Evolutionary conservation across 1,140 invertebrate genomes (phyloP).

Genomic region (Apis florea): DNA sequence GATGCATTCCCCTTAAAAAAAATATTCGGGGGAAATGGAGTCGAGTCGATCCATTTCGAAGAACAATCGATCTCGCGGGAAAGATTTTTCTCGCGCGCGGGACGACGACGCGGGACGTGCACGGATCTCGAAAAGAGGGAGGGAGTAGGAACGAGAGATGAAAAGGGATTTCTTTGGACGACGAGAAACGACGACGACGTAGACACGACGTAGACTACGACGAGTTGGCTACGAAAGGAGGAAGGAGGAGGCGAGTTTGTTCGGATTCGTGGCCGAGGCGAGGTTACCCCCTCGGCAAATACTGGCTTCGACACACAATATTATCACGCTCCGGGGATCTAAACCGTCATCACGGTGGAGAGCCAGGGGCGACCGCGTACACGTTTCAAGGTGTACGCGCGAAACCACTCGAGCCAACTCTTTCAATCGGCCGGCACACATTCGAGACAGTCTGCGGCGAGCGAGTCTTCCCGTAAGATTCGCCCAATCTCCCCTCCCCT

Average conservation of each 20-base stretch:
- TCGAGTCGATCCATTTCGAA: too few relatives aligned
- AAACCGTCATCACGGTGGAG: constrained; percentile 55
- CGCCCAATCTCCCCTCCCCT: neutral
- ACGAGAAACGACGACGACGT: too few relatives aligned
- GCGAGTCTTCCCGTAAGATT: too few relatives aligned
- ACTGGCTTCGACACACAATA: constrained; percentile 69
- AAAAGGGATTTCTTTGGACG: neutral
- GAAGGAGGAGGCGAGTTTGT: constrained; percentile 56
- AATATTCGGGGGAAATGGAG: too few relatives aligned
- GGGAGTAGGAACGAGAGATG: neutral
- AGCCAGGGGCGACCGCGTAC: constrained; percentile 18
- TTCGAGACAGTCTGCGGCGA: neutral
- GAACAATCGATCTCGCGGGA: too few relatives aligned
- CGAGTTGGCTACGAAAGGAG: neutral
- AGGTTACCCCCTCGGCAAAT: constrained; percentile 61
- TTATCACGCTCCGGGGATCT: constrained; percentile 69
- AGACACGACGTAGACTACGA: too few relatives aligned
- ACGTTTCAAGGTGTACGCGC: constrained; percentile 35
- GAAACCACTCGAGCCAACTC: constrained; percentile 22
- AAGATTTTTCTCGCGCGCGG: too few relatives aligned
- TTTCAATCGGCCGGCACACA: constrained; percentile 23
- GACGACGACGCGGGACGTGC: too few relatives aligned
- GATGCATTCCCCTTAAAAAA: too few relatives aligned
- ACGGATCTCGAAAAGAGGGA: too few relatives aligned
- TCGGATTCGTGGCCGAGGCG: neutral